Conservation (phyloP, 2,888 invertebrate genomes). For the Azorinus chamasolen region DNA sequence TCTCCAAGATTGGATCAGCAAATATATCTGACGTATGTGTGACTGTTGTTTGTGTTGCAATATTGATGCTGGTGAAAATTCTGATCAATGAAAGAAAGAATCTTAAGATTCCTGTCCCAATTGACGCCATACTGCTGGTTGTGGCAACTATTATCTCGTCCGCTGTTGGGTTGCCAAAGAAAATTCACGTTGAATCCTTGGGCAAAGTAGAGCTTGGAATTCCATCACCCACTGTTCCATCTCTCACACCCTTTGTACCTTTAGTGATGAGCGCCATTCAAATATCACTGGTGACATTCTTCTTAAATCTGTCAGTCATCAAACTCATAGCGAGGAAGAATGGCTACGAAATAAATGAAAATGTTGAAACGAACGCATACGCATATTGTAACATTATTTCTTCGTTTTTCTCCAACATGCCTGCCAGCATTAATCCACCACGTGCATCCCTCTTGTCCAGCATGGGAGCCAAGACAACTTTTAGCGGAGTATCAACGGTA, state of each 20-base stretch:
- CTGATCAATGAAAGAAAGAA: conserved; percentile 75
- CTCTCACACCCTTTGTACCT: conserved; percentile 40
- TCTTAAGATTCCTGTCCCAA: conserved; percentile 80
- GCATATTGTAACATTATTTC: conserved; percentile 82
- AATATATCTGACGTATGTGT: conserved; percentile 90
- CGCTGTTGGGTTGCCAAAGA: conserved; percentile 64
- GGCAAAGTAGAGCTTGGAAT: conserved; percentile 77
- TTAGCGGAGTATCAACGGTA: conserved; percentile 72
- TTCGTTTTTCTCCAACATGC: conserved; percentile 86
- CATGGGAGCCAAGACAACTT: conserved; percentile 77
- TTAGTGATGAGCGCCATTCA: conserved; percentile 67
- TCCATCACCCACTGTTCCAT: conserved; percentile 71
- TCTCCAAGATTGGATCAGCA: conserved; percentile 88
- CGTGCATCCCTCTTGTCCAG: conserved; percentile 74
- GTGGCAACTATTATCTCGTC: conserved; percentile 74
- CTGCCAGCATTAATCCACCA: conserved; percentile 84
- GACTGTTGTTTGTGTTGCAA: conserved; percentile 89
- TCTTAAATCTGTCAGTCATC: conserved; percentile 73
- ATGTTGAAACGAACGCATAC: conserved; percentile 85
- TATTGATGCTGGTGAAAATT: conserved; percentile 88
- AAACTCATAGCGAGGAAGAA: conserved; percentile 83
- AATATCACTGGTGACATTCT: conserved; percentile 73
- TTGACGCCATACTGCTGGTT: conserved; percentile 79
- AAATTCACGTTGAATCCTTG: conserved; percentile 64
- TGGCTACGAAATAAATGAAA: conserved; percentile 83